Percentiles rank a stretch among this genome's conserved stretches.
Evolutionary conservation across 2,797 vertebrate genomes (phyloP).

Genomic region (Saxicola maurus): DNA sequence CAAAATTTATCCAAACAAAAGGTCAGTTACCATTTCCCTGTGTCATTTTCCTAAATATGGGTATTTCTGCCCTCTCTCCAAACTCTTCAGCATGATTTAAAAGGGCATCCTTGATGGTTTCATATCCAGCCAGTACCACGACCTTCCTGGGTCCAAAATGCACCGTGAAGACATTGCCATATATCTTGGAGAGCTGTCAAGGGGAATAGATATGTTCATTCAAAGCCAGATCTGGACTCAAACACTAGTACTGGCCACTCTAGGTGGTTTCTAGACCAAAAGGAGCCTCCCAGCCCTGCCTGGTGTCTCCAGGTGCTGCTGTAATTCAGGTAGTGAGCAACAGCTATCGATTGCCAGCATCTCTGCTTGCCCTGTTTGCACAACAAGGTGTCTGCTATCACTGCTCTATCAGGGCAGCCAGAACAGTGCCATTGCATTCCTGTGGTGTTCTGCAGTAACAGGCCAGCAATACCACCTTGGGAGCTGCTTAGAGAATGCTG

Average conservation of each 20-base stretch:
- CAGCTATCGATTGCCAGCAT: slow-evolving; percentile 8
- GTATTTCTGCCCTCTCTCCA: slow-evolving; percentile 64
- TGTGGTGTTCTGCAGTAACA: slow-evolving; percentile 51
- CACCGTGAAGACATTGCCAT: slow-evolving; percentile 65
- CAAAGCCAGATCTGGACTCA: not conserved
- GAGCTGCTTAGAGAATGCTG: not conserved
- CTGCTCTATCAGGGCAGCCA: slow-evolving; percentile 8
- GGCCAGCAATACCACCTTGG: not conserved
- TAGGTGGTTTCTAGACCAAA: not conserved
- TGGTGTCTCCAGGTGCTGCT: slow-evolving; percentile 7
- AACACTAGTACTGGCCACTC: not conserved
- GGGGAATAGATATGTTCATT: not conserved
- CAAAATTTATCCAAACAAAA: not conserved
- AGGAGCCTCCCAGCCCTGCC: not conserved
- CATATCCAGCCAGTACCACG: slow-evolving; percentile 64
- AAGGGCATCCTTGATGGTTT: slow-evolving; percentile 72
- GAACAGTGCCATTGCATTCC: not conserved
- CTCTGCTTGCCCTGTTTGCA: slow-evolving; percentile 50
- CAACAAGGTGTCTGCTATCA: slow-evolving; percentile 61
- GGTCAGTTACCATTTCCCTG: slow-evolving; percentile 49
- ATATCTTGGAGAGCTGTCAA: slow-evolving; percentile 65
- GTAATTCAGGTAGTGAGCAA: not conserved
- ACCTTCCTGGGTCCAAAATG: slow-evolving; percentile 60
- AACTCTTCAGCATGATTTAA: slow-evolving; percentile 66
- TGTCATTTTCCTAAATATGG: slow-evolving; percentile 53